Base-by-base conservation (phyloP, 2,113 vertebrate genomes). In the Psilopogon haemacephalus region DNA sequence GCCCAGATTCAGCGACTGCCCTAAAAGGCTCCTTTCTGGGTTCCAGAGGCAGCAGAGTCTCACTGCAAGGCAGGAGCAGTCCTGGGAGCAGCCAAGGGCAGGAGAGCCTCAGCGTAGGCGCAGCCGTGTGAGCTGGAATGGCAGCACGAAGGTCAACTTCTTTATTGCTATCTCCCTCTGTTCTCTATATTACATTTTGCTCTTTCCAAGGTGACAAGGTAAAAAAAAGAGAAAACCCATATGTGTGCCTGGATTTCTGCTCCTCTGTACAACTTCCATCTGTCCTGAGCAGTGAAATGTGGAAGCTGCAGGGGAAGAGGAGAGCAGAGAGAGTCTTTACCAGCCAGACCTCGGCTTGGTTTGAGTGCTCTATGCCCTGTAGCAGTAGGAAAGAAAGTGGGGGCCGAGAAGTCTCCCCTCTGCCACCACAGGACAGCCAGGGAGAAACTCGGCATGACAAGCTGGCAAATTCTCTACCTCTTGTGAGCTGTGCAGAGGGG, bases 151-250 rank as follows among this genome's bases (percentile, higher is more conserved):
- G 54, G 68, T 87, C 72, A 71, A 2, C 44, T 37, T 11, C 59
- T 40, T 84, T 24, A 60, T 86, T 88, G 17, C 60, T 1, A 0
- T 18, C 81, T 84, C 67, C 24, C 60, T 72, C 74, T 94, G 85
- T 3, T 90, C 79, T 85, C 15, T 85, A 5, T 62, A 33, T 78
- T 55, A 20, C 11, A 56, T 70, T 86, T 83, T 1, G 0, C 15
- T 83, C 64, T 59, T 96, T 87, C 89, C 75, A 87, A 86, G 42
- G 91, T 84, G 83, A 91, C 56, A 80, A 52, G 68, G 89, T 65
- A 94, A 82, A 94, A 91, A 91, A 88, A 60, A 88, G 87, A 95
- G 69, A 89, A 95, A 95, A 89, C n/a, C 48, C 75, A 80, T 33
- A 60, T 85, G 78, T 70, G 87, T 6, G 85, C 52, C 68, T 89